Conservation (phyloP, 1,140 invertebrate species). For the Lysiphlebus fabarum region DNA sequence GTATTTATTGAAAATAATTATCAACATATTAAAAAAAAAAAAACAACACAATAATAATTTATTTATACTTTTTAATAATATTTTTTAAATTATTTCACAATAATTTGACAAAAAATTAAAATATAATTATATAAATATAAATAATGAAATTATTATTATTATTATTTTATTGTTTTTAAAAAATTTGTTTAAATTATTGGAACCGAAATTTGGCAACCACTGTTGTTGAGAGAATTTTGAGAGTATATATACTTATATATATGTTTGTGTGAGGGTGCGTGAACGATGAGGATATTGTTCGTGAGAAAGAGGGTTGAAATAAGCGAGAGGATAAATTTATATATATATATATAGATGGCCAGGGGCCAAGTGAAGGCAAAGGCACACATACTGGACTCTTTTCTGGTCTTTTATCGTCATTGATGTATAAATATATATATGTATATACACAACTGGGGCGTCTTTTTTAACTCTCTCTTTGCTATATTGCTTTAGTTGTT, state of each 20-base stretch:
- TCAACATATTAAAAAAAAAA: too few species aligned
- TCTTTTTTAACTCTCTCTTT: too few species aligned
- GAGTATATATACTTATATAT: not conserved
- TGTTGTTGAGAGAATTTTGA: constrained; percentile 13
- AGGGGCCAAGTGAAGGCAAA: not conserved
- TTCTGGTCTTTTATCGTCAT: not conserved
- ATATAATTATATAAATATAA: too few species aligned
- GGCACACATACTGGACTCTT: not conserved
- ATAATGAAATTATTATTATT: too few species aligned
- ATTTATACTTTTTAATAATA: too few species aligned
- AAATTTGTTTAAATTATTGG: too few species aligned
- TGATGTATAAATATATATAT: not conserved
- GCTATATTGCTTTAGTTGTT: not conserved
- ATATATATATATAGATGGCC: constrained; percentile 18
- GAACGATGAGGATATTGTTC: constrained; percentile 22
- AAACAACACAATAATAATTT: not conserved
- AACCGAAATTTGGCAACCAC: constrained; percentile 25
- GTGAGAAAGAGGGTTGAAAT: constrained; percentile 25
- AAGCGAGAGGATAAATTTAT: constrained; percentile 26
- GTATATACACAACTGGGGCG: constrained; percentile 14
- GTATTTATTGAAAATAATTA: too few species aligned
- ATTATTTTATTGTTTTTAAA: too few species aligned
- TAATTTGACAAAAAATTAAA: too few species aligned
- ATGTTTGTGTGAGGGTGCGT: constrained; percentile 24
- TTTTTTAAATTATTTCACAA: too few species aligned